Conservation (phyloP, 37 sponge, comb jelly and placozoan species). For the Axinella damicornis region DNA sequence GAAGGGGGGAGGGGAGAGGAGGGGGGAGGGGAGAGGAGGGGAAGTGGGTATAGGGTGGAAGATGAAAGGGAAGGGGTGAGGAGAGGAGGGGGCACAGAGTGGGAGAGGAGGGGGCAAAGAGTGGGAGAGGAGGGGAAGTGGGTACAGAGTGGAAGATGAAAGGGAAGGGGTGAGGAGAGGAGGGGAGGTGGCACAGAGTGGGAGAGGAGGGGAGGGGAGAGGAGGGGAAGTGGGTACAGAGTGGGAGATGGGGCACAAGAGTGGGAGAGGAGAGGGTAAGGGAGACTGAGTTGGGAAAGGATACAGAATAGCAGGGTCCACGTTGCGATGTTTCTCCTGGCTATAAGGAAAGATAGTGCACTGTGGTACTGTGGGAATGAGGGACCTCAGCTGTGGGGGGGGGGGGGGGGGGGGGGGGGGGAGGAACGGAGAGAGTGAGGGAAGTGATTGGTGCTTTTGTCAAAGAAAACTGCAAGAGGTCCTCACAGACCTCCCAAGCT, state of each 20-base stretch:
- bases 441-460: no score
- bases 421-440: not conserved
- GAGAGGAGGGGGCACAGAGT: no score
- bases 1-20: not conserved
- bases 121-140: no score
- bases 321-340: constrained; percentile 26
- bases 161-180: no score
- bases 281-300: not conserved
- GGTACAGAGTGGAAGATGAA: no score
- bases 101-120: no score
- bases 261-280: not conserved
- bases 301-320: constrained; percentile 75
- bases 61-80: not conserved
- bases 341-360: constrained; percentile 40
- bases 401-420: not conserved
- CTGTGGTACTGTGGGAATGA: constrained; percentile 4
- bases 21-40: not conserved
- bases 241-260: no score
- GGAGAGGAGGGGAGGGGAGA: not conserved
- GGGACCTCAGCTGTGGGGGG: constrained; percentile 8
- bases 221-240: no score
- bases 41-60: not conserved
- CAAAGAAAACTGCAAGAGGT: constrained; percentile 1
- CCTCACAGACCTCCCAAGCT: no score
- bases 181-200: no score